Conservation (phyloP, 2,888 invertebrate genomes). For the Tanytarsus gracilentus region DNA sequence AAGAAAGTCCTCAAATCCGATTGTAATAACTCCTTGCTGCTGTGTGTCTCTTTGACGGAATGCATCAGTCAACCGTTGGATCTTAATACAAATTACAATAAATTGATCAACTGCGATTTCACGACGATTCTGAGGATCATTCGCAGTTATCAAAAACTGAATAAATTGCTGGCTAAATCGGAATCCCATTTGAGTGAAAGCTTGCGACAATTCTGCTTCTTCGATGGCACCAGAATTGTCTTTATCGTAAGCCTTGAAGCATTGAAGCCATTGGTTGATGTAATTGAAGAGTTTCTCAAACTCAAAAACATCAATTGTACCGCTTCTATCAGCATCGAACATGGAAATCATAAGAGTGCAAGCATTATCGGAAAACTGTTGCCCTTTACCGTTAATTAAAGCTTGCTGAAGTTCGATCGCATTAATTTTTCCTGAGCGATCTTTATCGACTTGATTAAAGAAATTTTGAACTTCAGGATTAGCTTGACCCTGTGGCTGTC, state of each 20-base stretch:
- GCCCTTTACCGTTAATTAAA: conserved; percentile 75
- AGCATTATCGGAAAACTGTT: conserved; percentile 70
- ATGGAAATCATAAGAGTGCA: conserved; percentile 70
- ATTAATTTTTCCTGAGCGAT: conserved; percentile 73
- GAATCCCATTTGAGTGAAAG: conserved; percentile 82
- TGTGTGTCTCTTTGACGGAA: conserved; percentile 72
- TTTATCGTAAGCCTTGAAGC: conserved; percentile 76
- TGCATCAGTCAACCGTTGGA: conserved; percentile 80
- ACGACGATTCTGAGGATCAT: conserved; percentile 53
- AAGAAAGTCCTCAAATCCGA: conserved; percentile 87
- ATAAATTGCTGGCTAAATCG: conserved; percentile 71
- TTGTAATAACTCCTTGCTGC: conserved; percentile 70
- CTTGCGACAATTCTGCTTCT: conserved; percentile 65
- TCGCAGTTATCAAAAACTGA: conserved; percentile 58
- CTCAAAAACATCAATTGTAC: conserved; percentile 74
- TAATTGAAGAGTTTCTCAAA: conserved; percentile 81
- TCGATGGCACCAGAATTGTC: conserved; percentile 81
- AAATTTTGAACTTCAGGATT: conserved; percentile 72
- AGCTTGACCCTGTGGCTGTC: conserved; percentile 34
- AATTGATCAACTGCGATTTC: conserved; percentile 76
- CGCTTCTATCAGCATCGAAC: conserved; percentile 18
- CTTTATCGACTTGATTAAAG: conserved; percentile 67
- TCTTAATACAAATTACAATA: conserved; percentile 79
- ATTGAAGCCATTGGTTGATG: conserved; percentile 78
- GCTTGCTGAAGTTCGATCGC: conserved; percentile 68